Percentiles rank a stretch among this genome's conserved stretches.
These are phyloP conservation scores for Amblyopsis rosae DNA, from an alignment of 2,113 vertebrate species.

Conservation along the genomic window DNA sequence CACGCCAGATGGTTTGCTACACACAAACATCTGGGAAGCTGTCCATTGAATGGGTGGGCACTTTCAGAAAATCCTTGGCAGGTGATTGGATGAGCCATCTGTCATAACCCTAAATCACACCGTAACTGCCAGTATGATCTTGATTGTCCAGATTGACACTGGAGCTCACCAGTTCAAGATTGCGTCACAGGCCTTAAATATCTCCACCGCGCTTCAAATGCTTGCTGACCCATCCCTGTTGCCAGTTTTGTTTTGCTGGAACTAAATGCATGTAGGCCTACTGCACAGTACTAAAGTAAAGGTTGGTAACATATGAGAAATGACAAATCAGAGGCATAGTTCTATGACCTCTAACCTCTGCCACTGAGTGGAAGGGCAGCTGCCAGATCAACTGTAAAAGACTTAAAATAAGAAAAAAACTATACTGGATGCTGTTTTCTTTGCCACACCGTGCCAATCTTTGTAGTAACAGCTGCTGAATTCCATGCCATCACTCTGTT, in stretches of 20 bases:
- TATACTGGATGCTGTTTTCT: neutral
- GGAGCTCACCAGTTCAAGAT: no score
- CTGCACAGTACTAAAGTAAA: neutral
- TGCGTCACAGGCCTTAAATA: neutral
- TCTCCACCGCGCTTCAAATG: slow-evolving; percentile 5
- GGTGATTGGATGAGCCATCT: no score
- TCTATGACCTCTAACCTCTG: neutral
- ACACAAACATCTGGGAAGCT: no score
- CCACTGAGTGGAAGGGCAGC: no score
- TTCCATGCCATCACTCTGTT: no score
- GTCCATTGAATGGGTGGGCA: no score
- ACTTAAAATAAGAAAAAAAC: neutral
- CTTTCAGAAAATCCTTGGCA: no score
- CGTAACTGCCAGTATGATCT: no score
- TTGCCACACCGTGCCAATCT: neutral
- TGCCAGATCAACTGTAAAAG: neutral
- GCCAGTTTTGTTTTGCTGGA: slow-evolving; percentile 18
- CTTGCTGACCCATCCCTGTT: neutral
- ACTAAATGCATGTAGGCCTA: slow-evolving; percentile 7
- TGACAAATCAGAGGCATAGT: neutral
- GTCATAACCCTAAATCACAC: no score
- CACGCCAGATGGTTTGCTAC: no score
- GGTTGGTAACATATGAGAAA: neutral
- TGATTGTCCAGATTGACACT: no score
- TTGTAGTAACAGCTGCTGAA: no score